phyloP scores from a whole-genome alignment of 2,888 invertebrate genomes.

The Caenorhabditis sp. region DNA sequence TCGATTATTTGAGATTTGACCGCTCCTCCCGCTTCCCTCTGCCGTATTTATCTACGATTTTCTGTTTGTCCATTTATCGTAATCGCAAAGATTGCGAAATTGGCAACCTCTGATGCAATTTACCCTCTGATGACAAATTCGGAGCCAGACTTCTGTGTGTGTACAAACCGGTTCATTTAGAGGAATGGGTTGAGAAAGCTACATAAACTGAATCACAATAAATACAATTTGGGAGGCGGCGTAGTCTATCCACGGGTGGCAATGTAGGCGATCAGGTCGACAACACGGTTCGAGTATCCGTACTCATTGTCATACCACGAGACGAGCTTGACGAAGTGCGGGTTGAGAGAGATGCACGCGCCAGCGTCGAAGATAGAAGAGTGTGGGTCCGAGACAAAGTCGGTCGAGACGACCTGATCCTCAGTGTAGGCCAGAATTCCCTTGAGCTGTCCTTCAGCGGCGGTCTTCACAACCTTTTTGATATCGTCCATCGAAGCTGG shows the following conservation, averaged over 20 bases:
- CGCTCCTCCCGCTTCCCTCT: background rate
- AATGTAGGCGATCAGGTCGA: conserved; percentile 96
- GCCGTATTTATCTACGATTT: conserved; percentile 9
- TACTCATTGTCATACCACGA: conserved; percentile 99
- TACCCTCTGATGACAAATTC: conserved; percentile 3
- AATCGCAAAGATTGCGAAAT: conserved; percentile 25
- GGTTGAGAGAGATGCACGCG: conserved; percentile 94
- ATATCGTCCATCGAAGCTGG: conserved; percentile 89
- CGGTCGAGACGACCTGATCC: conserved; percentile 94
- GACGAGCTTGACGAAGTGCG: conserved; percentile 96
- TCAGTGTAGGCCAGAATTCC: conserved; percentile 94
- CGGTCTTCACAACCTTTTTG: conserved; percentile 89
- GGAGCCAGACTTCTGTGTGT: background rate
- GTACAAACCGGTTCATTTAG: conserved; percentile 2
- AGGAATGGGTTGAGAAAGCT: background rate
- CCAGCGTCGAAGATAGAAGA: conserved; percentile 97
- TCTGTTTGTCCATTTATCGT: conserved; percentile 18
- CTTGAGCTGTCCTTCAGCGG: conserved; percentile 87
- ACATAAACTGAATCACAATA: no score
- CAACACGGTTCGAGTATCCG: conserved; percentile 96
- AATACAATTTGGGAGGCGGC: background rate
- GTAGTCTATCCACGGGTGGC: conserved; percentile 75
- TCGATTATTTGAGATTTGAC: conserved; percentile 4
- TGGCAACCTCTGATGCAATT: conserved; percentile 16
- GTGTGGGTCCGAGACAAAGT: conserved; percentile 91